These are phyloP conservation scores for Euclidia mi DNA, from an alignment of 2,888 invertebrate genomes.

Conservation along the genomic window DNA sequence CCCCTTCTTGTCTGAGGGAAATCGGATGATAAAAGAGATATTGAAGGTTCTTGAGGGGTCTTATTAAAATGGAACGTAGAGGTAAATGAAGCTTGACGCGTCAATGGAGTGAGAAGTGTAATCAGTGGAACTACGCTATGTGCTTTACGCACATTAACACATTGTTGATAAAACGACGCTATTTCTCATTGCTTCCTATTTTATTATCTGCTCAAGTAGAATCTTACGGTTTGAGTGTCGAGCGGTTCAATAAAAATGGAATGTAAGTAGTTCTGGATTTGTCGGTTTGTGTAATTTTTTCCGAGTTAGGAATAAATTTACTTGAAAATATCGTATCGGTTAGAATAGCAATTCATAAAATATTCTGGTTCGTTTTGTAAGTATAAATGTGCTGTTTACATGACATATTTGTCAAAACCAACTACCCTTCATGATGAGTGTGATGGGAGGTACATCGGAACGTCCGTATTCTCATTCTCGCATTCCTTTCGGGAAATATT, in stretches of 20 bases:
- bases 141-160: conserved; percentile 58
- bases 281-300: not conserved
- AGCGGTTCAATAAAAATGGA: conserved; percentile 3
- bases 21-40: conserved; percentile 18
- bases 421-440: no score
- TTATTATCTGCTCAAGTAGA: conserved; percentile 35
- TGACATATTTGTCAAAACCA: no score
- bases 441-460: no score
- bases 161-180: conserved; percentile 54
- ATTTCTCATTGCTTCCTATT: conserved; percentile 48
- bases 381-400: no score
- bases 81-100: conserved; percentile 70
- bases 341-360: no score
- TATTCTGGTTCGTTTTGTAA: no score
- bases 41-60: conserved; percentile 32
- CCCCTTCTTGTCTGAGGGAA: conserved; percentile 9
- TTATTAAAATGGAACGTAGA: conserved; percentile 48
- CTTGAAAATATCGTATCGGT: no score
- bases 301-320: no score
- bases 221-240: conserved; percentile 8
- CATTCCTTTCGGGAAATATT: no score
- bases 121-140: conserved; percentile 65
- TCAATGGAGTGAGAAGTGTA: conserved; percentile 70
- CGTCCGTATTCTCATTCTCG: no score
- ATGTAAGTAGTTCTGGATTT: conserved; percentile 9